phyloP scores from a whole-genome alignment of 1,140 invertebrate species.

The Rhizoglyphus robini region DNA sequence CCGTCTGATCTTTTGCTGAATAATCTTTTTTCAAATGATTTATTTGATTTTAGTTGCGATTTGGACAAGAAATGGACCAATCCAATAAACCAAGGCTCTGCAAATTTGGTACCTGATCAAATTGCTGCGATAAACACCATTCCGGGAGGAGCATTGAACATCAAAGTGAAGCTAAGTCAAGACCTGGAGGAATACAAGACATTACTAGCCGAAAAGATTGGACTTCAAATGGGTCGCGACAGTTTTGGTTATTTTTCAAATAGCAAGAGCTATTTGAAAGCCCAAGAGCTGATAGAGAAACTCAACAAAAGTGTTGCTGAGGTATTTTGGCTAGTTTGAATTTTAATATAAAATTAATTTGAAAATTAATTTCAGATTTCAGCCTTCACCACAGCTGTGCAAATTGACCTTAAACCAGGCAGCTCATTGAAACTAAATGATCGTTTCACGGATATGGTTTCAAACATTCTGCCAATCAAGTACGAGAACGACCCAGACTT shows the following conservation, averaged over 20 bases:
- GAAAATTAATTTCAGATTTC: no score
- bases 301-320: background rate
- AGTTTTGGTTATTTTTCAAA: background rate
- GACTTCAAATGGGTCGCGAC: no score
- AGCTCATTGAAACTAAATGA: background rate
- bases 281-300: background rate
- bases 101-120: constrained; percentile 1
- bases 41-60: background rate
- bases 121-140: background rate
- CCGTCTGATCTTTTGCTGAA: background rate
- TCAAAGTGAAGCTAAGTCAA: background rate
- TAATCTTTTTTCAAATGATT: background rate
- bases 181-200: background rate
- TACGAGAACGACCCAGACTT: background rate
- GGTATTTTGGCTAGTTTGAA: background rate
- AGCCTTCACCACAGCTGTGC: background rate
- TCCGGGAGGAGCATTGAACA: constrained; percentile 1
- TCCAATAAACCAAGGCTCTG: background rate
- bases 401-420: constrained; percentile 8
- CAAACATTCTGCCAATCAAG: constrained; percentile 28
- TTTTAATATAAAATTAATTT: no score
- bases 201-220: no score
- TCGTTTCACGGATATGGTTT: constrained; percentile 49
- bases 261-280: background rate
- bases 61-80: background rate